Percentiles rank a stretch among this genome's conserved stretches.
Conservation (phyloP, 2,888 invertebrate genomes). For the Leucozona laternaria region DNA sequence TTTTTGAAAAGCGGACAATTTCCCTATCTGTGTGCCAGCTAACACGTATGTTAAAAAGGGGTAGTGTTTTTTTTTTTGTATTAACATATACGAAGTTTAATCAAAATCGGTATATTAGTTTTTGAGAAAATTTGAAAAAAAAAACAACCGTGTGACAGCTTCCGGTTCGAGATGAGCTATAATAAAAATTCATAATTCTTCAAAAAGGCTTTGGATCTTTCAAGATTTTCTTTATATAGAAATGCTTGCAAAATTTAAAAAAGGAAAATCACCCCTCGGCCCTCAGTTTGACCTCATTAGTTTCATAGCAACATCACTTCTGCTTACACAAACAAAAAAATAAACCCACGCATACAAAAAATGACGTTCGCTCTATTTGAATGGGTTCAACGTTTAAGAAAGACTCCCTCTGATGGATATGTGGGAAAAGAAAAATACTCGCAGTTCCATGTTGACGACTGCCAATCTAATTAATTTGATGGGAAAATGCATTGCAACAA, state of each 20-base stretch:
- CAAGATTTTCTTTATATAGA: background rate
- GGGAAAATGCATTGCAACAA: slow-evolving; percentile 33
- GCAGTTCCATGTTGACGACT: slow-evolving; percentile 50
- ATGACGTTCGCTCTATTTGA: slow-evolving; percentile 12
- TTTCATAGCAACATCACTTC: background rate
- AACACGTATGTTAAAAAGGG: no score
- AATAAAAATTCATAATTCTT: no score
- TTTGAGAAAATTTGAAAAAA: no score
- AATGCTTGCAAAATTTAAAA: background rate
- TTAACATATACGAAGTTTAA: no score
- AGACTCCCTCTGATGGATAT: slow-evolving; percentile 8
- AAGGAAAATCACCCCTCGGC: background rate
- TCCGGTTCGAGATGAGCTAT: no score
- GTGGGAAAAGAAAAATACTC: slow-evolving; percentile 48
- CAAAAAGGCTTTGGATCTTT: background rate
- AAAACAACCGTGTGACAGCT: no score
- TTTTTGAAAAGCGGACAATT: no score
- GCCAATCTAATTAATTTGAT: slow-evolving; percentile 41
- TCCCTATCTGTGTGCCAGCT: no score
- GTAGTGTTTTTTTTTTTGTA: no score
- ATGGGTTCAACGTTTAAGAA: slow-evolving; percentile 29
- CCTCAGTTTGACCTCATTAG: slow-evolving; percentile 7
- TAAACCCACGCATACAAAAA: background rate
- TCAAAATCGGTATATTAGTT: no score
- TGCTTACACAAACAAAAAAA: background rate